phyloP scores from a whole-genome alignment of 2,888 invertebrate genomes.

The Ectobius pallidus region DNA sequence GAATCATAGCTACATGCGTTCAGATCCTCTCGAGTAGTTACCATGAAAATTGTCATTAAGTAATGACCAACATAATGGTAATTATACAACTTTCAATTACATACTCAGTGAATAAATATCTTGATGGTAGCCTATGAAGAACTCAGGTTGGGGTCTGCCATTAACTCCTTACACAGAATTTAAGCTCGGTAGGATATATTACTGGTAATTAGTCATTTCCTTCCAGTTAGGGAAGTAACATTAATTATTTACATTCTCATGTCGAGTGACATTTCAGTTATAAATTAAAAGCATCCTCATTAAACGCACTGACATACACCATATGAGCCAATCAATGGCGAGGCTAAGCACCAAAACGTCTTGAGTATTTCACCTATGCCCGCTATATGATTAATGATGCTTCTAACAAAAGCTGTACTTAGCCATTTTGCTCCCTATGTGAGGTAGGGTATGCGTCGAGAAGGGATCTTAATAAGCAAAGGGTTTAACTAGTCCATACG shows the following conservation, averaged over 20 bases:
- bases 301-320: not conserved
- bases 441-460: not conserved
- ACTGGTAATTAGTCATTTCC: not conserved
- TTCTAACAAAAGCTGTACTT: not conserved
- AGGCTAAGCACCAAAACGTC: not conserved
- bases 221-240: not conserved
- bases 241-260: not conserved
- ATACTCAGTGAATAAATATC: too few relatives aligned
- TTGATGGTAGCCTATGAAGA: too few relatives aligned
- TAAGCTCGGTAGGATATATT: not conserved
- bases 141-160: too few relatives aligned
- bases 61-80: too few relatives aligned
- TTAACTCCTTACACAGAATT: not conserved
- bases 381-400: not conserved
- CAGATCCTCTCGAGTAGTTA: too few relatives aligned
- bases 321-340: not conserved
- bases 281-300: not conserved
- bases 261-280: not conserved
- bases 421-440: not conserved
- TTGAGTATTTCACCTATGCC: not conserved
- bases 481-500: slow-evolving; percentile 3
- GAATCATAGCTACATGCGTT: too few relatives aligned
- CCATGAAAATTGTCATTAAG: too few relatives aligned
- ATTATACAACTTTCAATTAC: too few relatives aligned
- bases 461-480: slow-evolving; percentile 12